These are phyloP conservation scores for Neodon shergylaensis DNA, from an alignment of 2,113 vertebrate genomes.

Conservation along the genomic window DNA sequence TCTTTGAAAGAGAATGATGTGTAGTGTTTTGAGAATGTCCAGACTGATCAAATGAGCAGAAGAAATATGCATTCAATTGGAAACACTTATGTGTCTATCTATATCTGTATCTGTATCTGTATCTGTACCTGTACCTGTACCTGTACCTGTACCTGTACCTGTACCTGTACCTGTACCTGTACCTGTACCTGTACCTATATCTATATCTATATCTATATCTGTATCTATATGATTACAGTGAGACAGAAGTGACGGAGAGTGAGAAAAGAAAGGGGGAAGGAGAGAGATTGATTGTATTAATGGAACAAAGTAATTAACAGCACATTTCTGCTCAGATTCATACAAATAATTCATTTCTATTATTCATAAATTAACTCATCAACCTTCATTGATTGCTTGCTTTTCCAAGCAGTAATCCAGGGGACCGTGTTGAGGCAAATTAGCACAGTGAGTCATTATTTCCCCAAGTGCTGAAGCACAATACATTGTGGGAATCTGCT, in stretches of 20 bases:
- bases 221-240: too few relatives aligned
- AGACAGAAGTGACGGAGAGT: neutral
- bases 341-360: neutral
- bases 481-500: rapidly evolving
- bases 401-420: neutral
- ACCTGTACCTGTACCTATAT: too few relatives aligned
- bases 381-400: neutral
- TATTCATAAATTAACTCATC: neutral
- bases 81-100: neutral
- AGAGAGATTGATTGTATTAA: neutral
- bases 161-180: too few relatives aligned
- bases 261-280: neutral
- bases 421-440: rapidly evolving
- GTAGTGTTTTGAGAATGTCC: neutral
- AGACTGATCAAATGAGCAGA: neutral
- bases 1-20: neutral
- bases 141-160: too few relatives aligned
- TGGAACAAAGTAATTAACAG: neutral
- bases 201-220: too few relatives aligned
- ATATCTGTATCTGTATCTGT: too few relatives aligned
- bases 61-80: neutral
- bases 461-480: rapidly evolving
- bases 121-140: too few relatives aligned
- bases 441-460: rapidly evolving
- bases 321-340: neutral